Evolutionary conservation across 2,888 invertebrate genomes (phyloP), one percentile per base, ranked within the genome.

Genomic region (Hedychridium roseum): DNA sequence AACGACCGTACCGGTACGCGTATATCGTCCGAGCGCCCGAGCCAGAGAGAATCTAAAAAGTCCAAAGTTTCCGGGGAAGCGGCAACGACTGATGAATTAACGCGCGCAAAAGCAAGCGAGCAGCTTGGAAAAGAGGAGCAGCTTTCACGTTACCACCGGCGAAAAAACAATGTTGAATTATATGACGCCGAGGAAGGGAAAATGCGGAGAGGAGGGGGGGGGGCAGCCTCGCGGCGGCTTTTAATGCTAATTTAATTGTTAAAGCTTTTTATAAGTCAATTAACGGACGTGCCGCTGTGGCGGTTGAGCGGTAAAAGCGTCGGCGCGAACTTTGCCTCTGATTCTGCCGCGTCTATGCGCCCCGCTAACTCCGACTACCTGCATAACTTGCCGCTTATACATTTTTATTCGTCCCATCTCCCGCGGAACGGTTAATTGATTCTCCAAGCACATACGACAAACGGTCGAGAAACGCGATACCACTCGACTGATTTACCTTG

Each of bases 221-320:
- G 3, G 27, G 16, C 45, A 31, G 45, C 37, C 54, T 41, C 43
- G 52, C 50, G 50, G 52, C 50, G 42, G 60, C 57, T 60, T 63
- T 63, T 64, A 63, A 63, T 63, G 64, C 64, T 60, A 55, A 64
- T 63, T 60, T 57, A 54, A 63, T 63, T 63, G 64, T 63, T 64
- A 56, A 60, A 63, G 63, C 63, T 55, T 63, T 63, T 63, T 60
- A 58, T 63, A 63, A 63, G 64, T 60, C 64, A 63, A 63, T 63
- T 63, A 63, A 55, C 57, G 48, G 32, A 53, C 42, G 39, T 45
- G 44, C 44, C 46, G 39, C 17, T 45, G 40, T 50, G 27, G 20
- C 28, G 34, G 23, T 26, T 30, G 27, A 30, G 27, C 48, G 45
- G 27, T n/a, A n/a, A n/a, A n/a, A n/a, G n/a, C n/a, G n/a, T n/a